Conservation (phyloP, 2,888 invertebrate species). For the Rhingia campestris region DNA sequence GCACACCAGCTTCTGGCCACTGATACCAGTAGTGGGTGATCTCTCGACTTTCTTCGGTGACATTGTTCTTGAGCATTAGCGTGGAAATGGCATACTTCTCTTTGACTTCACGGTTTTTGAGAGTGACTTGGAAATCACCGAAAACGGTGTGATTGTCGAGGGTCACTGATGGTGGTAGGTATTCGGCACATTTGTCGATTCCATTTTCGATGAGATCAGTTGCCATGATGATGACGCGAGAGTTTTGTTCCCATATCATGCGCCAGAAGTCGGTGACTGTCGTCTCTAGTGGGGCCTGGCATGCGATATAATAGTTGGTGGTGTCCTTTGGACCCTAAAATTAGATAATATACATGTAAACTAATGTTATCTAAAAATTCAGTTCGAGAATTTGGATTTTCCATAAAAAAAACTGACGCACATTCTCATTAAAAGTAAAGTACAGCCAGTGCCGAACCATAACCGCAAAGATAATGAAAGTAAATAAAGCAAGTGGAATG, state of each 20-base stretch:
- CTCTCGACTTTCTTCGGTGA: constrained; percentile 92
- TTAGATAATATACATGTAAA: neutral
- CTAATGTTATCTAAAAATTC: neutral
- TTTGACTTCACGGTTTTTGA: constrained; percentile 94
- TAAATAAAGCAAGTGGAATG: neutral
- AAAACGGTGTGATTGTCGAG: constrained; percentile 93
- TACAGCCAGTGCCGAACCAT: no score
- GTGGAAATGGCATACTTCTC: constrained; percentile 95
- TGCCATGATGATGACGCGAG: constrained; percentile 93
- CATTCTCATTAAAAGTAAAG: no score
- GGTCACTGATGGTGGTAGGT: constrained; percentile 95
- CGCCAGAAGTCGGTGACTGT: constrained; percentile 96
- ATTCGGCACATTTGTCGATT: constrained; percentile 94
- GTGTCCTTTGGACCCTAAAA: constrained; percentile 92
- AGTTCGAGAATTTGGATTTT: no score
- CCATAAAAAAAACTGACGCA: no score
- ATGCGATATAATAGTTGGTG: constrained; percentile 93
- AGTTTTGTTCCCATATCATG: constrained; percentile 98
- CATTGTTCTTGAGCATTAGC: constrained; percentile 91
- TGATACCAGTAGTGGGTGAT: constrained; percentile 96
- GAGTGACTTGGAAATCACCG: constrained; percentile 91
- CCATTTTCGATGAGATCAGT: constrained; percentile 95
- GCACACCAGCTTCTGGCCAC: constrained; percentile 94
- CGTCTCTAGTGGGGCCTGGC: constrained; percentile 93
- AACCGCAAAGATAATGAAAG: neutral